phyloP scores from a whole-genome alignment of 1,140 invertebrate species.

The Melipona quadrifasciata region DNA sequence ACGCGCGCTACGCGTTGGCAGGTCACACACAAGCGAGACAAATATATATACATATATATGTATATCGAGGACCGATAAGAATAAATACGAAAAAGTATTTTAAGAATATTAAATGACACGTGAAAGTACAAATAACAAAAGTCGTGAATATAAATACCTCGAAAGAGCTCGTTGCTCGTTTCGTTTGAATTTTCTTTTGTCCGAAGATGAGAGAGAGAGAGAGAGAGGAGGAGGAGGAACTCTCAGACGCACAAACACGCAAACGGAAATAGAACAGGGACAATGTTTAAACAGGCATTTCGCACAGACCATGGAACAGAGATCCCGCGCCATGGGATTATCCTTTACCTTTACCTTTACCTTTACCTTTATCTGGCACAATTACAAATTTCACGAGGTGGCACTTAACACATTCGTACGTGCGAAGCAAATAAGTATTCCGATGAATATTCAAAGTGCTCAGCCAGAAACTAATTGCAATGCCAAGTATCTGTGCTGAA shows the following conservation, averaged over 20 bases:
- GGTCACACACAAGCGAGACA: neutral
- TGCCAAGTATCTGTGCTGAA: conserved; percentile 48
- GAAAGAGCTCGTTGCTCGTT: neutral
- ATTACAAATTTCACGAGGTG: conserved; percentile 45
- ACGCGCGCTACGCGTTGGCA: neutral
- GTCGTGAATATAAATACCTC: neutral
- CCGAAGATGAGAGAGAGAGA: too few relatives aligned
- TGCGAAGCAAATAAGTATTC: conserved; percentile 45
- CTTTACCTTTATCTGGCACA: neutral
- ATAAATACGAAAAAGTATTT: neutral
- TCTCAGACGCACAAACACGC: too few relatives aligned
- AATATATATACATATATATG: neutral
- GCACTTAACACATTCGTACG: conserved; percentile 10
- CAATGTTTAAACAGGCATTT: conserved; percentile 29
- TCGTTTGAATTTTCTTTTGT: neutral
- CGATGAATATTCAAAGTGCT: conserved; percentile 56
- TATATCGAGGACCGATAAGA: too few relatives aligned
- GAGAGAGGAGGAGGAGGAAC: too few relatives aligned
- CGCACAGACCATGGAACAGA: neutral
- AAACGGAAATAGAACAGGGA: neutral
- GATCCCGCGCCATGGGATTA: conserved; percentile 8
- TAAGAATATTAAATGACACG: neutral
- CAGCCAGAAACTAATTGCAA: conserved; percentile 38
- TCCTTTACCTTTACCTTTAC: neutral
- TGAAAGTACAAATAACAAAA: neutral